Conservation (phyloP, 2,888 invertebrate species). For the Amblyjoppa fuscipennis region DNA sequence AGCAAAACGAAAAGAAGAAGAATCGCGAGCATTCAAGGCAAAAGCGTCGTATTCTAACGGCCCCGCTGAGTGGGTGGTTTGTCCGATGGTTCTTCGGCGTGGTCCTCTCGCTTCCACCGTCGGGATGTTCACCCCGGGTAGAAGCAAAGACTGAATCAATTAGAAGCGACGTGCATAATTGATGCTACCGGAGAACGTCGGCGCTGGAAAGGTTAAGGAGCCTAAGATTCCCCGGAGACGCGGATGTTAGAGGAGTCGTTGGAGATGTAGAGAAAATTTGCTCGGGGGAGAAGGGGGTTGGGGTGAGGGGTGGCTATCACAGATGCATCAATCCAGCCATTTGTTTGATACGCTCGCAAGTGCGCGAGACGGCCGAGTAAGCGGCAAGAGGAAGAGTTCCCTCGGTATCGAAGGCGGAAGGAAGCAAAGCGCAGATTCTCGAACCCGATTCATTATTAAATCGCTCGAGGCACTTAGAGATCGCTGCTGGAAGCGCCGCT, state of each 20-base stretch:
- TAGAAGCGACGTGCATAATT: conserved; percentile 81
- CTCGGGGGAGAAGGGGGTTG: not conserved
- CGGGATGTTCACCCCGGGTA: not conserved
- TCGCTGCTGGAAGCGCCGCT: conserved; percentile 55
- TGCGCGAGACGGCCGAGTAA: not conserved
- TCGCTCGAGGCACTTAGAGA: conserved; percentile 68
- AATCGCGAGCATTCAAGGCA: conserved; percentile 45
- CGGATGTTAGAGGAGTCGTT: conserved; percentile 37
- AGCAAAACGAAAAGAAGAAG: conserved; percentile 40
- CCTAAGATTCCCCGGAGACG: conserved; percentile 80
- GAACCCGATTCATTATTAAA: conserved; percentile 83
- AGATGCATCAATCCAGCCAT: conserved; percentile 73
- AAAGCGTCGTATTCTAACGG: conserved; percentile 53
- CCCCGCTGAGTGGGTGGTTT: conserved; percentile 23
- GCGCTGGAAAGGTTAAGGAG: conserved; percentile 79
- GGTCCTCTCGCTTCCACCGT: not conserved
- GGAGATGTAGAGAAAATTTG: conserved; percentile 1
- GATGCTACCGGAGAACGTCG: conserved; percentile 76
- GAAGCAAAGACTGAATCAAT: conserved; percentile 78
- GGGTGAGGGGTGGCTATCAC: conserved; percentile 1
- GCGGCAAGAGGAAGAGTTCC: conserved; percentile 56
- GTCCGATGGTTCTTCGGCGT: not conserved
- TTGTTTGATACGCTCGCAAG: conserved; percentile 64
- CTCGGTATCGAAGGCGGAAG: conserved; percentile 77
- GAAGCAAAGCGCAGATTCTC: conserved; percentile 81